Evolutionary conservation across 1,140 invertebrate genomes (phyloP).

Genomic region (Trichonephila clavipes): DNA sequence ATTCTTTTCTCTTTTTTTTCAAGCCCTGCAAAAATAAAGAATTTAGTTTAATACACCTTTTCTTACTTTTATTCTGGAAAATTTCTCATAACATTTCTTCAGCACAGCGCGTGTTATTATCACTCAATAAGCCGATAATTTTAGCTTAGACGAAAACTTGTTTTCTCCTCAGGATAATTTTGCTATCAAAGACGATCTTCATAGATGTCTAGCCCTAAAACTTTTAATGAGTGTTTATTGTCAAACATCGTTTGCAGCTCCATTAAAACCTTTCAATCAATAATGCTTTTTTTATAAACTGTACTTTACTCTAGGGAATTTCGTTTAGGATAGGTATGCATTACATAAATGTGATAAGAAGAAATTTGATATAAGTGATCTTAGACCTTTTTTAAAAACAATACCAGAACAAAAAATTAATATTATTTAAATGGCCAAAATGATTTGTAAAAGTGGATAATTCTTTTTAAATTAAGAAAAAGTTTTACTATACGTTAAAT

Average conservation of each 20-base stretch:
- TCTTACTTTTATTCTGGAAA: not conserved
- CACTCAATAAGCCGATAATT: constrained; percentile 52
- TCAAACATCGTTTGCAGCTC: constrained; percentile 39
- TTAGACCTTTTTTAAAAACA: no score
- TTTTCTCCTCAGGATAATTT: constrained; percentile 59
- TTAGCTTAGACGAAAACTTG: constrained; percentile 43
- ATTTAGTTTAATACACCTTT: constrained; percentile 19
- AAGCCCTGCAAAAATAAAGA: not conserved
- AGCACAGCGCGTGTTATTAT: constrained; percentile 2
- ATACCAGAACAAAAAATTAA: no score
- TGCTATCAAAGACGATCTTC: constrained; percentile 47
- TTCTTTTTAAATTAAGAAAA: no score
- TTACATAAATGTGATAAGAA: not conserved
- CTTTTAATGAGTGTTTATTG: constrained; percentile 61
- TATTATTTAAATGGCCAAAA: no score
- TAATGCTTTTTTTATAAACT: constrained; percentile 3
- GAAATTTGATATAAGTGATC: not conserved
- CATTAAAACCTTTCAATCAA: constrained; percentile 21
- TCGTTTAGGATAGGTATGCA: not conserved
- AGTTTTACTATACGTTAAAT: no score
- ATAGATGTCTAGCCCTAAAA: constrained; percentile 47
- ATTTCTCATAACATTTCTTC: constrained; percentile 11
- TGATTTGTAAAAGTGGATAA: no score
- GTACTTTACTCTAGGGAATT: not conserved
- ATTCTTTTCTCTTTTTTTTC: not conserved